These are phyloP conservation scores for Nowickia ferox DNA, from an alignment of 2,888 invertebrate species.

Conservation along the genomic window DNA sequence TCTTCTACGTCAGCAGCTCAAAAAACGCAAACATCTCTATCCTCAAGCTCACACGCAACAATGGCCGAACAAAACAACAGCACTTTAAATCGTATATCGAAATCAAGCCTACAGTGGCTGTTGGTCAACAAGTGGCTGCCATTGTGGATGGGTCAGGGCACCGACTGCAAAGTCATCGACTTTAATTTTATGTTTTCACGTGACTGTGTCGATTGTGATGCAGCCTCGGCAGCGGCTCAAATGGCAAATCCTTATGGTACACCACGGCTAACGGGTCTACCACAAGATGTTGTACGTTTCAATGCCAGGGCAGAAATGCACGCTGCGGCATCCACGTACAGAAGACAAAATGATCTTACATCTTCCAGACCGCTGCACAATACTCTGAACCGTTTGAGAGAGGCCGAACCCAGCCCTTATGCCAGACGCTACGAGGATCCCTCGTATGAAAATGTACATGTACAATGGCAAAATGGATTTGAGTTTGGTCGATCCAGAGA, in stretches of 20 bases:
- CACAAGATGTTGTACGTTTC: conserved; percentile 82
- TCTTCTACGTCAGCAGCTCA: conserved; percentile 28
- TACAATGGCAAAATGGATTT: conserved; percentile 83
- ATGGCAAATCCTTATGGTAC: conserved; percentile 79
- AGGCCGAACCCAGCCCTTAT: conserved; percentile 73
- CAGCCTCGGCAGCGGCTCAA: conserved; percentile 77
- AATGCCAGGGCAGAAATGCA: conserved; percentile 80
- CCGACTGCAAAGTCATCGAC: conserved; percentile 84
- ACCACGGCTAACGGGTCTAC: conserved; percentile 77
- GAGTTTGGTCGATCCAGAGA: conserved; percentile 82
- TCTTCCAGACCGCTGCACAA: conserved; percentile 79
- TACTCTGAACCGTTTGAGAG: conserved; percentile 80
- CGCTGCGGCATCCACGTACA: conserved; percentile 70
- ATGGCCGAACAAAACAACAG: conserved; percentile 76
- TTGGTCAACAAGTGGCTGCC: conserved; percentile 88
- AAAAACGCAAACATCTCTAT: conserved; percentile 75
- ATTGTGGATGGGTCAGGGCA: conserved; percentile 85
- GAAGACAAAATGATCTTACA: conserved; percentile 76
- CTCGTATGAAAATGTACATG: conserved; percentile 82
- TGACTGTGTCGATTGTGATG: conserved; percentile 82
- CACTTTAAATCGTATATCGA: conserved; percentile 84
- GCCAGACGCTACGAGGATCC: conserved; percentile 80
- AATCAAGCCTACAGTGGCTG: conserved; percentile 87
- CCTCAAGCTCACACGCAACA: conserved; percentile 51
- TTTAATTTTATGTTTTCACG: conserved; percentile 84